phyloP scores from a whole-genome alignment of 1,140 invertebrate species.

The Idris sp. region DNA sequence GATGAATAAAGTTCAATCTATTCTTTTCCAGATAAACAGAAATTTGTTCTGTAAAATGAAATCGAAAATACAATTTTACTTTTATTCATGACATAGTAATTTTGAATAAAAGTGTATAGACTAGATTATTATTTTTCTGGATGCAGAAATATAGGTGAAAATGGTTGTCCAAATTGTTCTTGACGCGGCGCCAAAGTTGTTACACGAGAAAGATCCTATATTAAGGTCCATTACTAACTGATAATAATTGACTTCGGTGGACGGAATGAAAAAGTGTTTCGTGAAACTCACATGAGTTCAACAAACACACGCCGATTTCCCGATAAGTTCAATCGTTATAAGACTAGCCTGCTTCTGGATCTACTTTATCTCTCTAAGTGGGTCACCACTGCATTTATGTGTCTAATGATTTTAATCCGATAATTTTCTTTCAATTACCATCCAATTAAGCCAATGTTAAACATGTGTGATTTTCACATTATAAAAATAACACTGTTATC shows the following conservation, averaged over 20 bases:
- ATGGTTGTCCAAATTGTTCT: too few relatives aligned
- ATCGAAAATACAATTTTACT: too few relatives aligned
- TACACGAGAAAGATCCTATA: slow-evolving; percentile 8
- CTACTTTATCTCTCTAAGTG: slow-evolving; percentile 48
- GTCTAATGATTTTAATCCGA: slow-evolving; percentile 60
- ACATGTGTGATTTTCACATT: slow-evolving; percentile 51
- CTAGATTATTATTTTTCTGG: too few relatives aligned
- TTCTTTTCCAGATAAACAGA: too few relatives aligned
- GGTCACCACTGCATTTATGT: slow-evolving; percentile 48
- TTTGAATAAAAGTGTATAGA: too few relatives aligned
- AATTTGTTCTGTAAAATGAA: too few relatives aligned
- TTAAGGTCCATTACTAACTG: slow-evolving; percentile 35
- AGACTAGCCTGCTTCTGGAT: slow-evolving; percentile 57
- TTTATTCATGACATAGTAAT: too few relatives aligned
- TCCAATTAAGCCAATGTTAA: slow-evolving; percentile 44
- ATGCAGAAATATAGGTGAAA: too few relatives aligned
- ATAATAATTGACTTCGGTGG: slow-evolving; percentile 45
- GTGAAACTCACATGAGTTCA: slow-evolving; percentile 58
- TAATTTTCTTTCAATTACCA: slow-evolving; percentile 62
- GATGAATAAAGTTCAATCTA: too few relatives aligned
- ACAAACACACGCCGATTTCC: slow-evolving; percentile 56
- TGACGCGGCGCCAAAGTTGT: too few relatives aligned
- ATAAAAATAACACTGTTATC: slow-evolving; percentile 54
- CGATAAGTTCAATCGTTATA: slow-evolving; percentile 61
- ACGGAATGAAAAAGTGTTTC: slow-evolving; percentile 51